These are phyloP conservation scores for Gari tellinella DNA, from an alignment of 2,888 invertebrate species.

Conservation along the genomic window DNA sequence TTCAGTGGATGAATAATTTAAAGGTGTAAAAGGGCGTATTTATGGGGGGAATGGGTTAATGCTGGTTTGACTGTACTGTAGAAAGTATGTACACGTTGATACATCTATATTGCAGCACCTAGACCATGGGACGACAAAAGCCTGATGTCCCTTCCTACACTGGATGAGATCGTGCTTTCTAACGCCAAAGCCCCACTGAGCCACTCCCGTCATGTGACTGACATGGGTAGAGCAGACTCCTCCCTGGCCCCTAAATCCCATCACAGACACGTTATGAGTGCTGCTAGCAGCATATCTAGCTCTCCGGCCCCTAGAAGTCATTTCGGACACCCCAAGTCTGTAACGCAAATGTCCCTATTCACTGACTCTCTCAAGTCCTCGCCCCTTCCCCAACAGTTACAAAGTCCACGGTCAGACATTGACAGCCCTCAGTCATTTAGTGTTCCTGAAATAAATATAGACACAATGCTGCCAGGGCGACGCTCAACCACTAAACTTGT, in stretches of 20 bases:
- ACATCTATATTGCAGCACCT: background rate
- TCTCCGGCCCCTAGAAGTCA: slow-evolving; percentile 30
- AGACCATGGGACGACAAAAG: too few relatives aligned
- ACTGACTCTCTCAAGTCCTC: background rate
- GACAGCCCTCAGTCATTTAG: too few relatives aligned
- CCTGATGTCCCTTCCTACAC: slow-evolving; percentile 1
- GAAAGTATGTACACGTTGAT: too few relatives aligned
- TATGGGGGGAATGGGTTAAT: too few relatives aligned
- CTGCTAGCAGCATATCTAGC: background rate
- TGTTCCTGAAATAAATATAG: slow-evolving; percentile 9
- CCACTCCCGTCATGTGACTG: slow-evolving; percentile 43
- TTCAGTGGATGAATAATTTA: too few relatives aligned
- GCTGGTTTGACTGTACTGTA: too few relatives aligned
- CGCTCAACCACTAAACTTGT: background rate
- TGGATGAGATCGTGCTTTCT: slow-evolving; percentile 19
- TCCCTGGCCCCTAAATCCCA: slow-evolving; percentile 32
- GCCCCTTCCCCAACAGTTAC: slow-evolving; percentile 9
- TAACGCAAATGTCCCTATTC: slow-evolving; percentile 1
- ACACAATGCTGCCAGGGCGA: background rate
- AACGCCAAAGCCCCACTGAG: slow-evolving; percentile 32
- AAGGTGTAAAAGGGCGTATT: too few relatives aligned
- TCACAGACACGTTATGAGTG: slow-evolving; percentile 16
- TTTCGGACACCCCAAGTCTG: slow-evolving; percentile 13
- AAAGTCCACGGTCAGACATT: background rate
- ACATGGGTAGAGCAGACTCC: slow-evolving; percentile 30